Conservation (phyloP, 2,888 invertebrate species). For the Julus scanicus region DNA sequence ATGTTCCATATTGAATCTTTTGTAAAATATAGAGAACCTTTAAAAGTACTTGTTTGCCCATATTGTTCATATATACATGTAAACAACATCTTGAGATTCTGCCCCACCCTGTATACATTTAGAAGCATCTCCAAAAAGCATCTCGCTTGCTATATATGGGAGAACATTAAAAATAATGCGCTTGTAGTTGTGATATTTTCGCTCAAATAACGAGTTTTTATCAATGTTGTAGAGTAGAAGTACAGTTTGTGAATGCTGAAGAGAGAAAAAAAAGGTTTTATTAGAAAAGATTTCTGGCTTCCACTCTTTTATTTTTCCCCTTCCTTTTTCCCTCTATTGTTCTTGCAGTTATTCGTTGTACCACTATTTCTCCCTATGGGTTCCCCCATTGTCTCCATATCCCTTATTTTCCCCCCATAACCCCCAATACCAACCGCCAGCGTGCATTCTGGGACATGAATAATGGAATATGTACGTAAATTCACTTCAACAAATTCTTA, state of each 20-base stretch:
- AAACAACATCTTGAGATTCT: neutral
- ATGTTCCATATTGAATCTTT: no score
- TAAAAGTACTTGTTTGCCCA: no score
- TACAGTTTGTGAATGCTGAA: neutral
- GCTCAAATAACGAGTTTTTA: neutral
- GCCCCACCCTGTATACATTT: neutral
- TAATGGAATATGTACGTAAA: conserved; percentile 44
- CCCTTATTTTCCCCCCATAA: neutral
- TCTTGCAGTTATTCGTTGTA: neutral
- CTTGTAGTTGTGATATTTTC: neutral
- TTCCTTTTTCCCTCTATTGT: neutral
- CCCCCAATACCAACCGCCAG: neutral
- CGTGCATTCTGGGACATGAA: conserved; percentile 37
- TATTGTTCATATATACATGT: no score
- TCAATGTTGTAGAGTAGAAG: neutral
- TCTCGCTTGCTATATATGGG: neutral
- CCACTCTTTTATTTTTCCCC: neutral
- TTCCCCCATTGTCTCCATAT: conserved; percentile 36
- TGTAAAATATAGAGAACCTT: no score
- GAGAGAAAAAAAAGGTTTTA: neutral
- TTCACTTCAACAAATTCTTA: conserved; percentile 44
- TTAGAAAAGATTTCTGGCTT: conserved; percentile 24
- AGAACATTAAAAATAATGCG: neutral
- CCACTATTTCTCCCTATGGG: conserved; percentile 21
- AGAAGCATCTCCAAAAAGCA: neutral